phyloP scores from a whole-genome alignment of 1,140 invertebrate genomes.

The Drosophila micromelanica region DNA sequence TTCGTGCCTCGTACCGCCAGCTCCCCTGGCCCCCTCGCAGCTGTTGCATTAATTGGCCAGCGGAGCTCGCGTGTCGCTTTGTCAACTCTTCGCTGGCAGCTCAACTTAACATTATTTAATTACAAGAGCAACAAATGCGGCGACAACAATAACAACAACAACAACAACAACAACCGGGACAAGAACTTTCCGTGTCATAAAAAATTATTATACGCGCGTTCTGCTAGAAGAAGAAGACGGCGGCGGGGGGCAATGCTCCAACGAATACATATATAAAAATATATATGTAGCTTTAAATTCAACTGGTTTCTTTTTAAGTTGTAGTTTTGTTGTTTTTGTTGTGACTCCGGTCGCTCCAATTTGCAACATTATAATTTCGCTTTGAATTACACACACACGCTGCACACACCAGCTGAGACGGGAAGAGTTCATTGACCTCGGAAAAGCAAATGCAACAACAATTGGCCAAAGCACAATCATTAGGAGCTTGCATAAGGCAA shows the following conservation, averaged over 20 bases:
- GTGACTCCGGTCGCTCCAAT: slow-evolving; percentile 48
- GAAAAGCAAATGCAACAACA: slow-evolving; percentile 43
- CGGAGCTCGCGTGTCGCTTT: slow-evolving; percentile 69
- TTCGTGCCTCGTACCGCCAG: slow-evolving; percentile 30
- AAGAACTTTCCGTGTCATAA: slow-evolving; percentile 74
- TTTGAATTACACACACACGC: slow-evolving; percentile 69
- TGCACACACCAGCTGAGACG: slow-evolving; percentile 15
- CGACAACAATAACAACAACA: slow-evolving; percentile 38
- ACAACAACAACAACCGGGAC: slow-evolving; percentile 55
- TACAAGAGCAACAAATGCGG: slow-evolving; percentile 52
- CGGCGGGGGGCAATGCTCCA: not conserved
- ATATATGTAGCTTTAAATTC: slow-evolving; percentile 29
- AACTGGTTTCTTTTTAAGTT: slow-evolving; percentile 52
- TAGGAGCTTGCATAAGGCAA: slow-evolving; percentile 73
- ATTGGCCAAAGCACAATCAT: slow-evolving; percentile 63
- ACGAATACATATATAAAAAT: not conserved
- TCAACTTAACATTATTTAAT: slow-evolving; percentile 78
- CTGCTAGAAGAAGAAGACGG: slow-evolving; percentile 13
- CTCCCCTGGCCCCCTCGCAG: not conserved
- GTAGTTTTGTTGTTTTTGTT: slow-evolving; percentile 35
- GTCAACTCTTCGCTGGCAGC: slow-evolving; percentile 50
- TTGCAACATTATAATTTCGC: slow-evolving; percentile 78
- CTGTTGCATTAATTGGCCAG: slow-evolving; percentile 41
- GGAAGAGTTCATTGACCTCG: slow-evolving; percentile 66
- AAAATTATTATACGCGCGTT: slow-evolving; percentile 66